Evolutionary conservation across 2,888 invertebrate genomes (phyloP).

Genomic region (Phanerotoma sp.): DNA sequence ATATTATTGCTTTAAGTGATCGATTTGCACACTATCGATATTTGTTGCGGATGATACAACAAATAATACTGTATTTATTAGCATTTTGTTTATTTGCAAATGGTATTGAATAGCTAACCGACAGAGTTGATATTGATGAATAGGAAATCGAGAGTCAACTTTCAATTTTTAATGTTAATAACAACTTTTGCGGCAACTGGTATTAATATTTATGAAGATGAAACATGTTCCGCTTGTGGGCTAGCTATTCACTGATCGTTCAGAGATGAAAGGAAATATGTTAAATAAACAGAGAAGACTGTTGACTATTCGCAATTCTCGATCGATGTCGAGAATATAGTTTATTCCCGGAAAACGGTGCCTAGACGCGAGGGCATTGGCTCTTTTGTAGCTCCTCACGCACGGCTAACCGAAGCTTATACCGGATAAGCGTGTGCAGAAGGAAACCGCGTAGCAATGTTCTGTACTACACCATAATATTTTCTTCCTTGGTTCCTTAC

Average conservation of each 20-base stretch:
- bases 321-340: constrained; percentile 23
- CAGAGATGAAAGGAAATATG: constrained; percentile 7
- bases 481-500: background rate
- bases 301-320: constrained; percentile 5
- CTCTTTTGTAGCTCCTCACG: constrained; percentile 23
- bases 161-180: background rate
- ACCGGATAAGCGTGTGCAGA: background rate
- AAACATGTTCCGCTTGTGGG: background rate
- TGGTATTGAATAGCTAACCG: too few relatives aligned
- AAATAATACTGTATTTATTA: too few relatives aligned
- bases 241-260: background rate
- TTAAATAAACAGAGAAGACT: constrained; percentile 13
- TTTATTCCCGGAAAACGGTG: constrained; percentile 24
- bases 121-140: too few relatives aligned
- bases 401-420: constrained; percentile 15
- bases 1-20: background rate
- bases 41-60: too few relatives aligned
- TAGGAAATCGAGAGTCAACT: too few relatives aligned
- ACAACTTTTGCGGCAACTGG: background rate
- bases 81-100: too few relatives aligned
- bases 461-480: background rate
- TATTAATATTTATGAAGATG: constrained; percentile 6
- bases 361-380: constrained; percentile 23
- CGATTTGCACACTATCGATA: too few relatives aligned
- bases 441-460: constrained; percentile 4